phyloP scores from a whole-genome alignment of 2,797 vertebrate species.

The Anguilla pacifica region DNA sequence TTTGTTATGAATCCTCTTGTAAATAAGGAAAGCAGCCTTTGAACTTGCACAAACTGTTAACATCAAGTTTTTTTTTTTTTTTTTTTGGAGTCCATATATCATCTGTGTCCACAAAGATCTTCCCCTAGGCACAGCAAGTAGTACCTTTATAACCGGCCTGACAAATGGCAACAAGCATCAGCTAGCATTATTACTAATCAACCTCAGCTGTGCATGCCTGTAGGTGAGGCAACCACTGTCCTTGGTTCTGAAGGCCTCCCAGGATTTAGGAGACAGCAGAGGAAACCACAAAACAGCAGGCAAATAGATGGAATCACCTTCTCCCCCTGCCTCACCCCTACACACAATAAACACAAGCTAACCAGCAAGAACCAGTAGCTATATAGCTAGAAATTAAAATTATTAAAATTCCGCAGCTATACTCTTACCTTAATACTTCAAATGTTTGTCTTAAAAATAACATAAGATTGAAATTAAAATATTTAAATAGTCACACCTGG shows the following conservation, averaged over 20 bases:
- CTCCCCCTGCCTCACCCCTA: background rate
- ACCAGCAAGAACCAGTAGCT: background rate
- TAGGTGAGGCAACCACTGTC: slow-evolving; percentile 3
- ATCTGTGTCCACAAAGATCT: background rate
- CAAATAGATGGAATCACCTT: background rate
- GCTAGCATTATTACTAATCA: background rate
- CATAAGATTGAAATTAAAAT: background rate
- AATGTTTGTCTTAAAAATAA: no score
- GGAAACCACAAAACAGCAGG: background rate
- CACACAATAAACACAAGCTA: background rate
- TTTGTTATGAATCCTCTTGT: background rate
- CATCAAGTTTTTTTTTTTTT: background rate
- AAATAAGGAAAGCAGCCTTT: background rate
- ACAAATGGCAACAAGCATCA: background rate
- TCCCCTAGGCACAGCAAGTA: background rate
- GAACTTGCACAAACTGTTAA: background rate
- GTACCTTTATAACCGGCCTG: background rate
- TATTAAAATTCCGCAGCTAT: background rate
- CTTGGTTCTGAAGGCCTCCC: background rate
- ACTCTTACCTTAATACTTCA: no score
- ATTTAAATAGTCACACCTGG: background rate
- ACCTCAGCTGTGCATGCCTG: background rate
- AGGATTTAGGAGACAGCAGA: background rate
- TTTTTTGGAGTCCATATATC: background rate
- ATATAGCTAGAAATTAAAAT: background rate